phyloP scores from a whole-genome alignment of 2,888 invertebrate species.

The Eupelmus urozonus region DNA sequence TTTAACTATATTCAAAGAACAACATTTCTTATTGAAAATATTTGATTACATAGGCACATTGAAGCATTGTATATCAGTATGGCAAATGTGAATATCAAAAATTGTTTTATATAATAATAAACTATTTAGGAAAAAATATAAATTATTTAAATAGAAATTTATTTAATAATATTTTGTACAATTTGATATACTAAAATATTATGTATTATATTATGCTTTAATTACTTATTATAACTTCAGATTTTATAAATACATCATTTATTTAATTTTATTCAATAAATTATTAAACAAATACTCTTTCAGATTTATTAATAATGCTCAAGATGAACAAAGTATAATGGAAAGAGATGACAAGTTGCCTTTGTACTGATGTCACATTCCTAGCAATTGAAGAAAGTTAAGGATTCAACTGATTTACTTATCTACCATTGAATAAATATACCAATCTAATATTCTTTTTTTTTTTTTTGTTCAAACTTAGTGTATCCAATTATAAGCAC shows the following conservation, averaged over 20 bases:
- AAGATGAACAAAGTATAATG: too few species aligned
- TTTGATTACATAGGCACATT: not conserved
- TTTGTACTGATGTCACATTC: constrained; percentile 8
- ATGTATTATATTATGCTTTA: not conserved
- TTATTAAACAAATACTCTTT: not conserved
- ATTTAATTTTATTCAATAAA: not conserved
- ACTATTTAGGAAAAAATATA: too few species aligned
- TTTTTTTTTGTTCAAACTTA: not conserved
- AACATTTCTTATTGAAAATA: not conserved
- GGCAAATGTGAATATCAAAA: not conserved
- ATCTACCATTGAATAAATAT: not conserved
- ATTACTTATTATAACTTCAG: not conserved
- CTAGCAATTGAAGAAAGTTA: not conserved
- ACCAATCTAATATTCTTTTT: too few species aligned
- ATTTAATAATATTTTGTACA: too few species aligned
- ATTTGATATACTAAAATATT: too few species aligned
- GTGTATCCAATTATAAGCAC: not conserved
- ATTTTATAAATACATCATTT: not conserved
- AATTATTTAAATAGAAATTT: too few species aligned
- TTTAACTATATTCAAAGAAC: not conserved
- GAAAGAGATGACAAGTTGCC: not conserved
- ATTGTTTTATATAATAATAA: too few species aligned
- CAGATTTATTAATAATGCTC: too few species aligned
- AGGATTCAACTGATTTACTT: not conserved
- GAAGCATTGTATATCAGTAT: not conserved